A percentile compares a stretch with the other conserved stretches of the same genome.
Evolutionary conservation across 1,140 invertebrate genomes (phyloP).

Genomic region (Chironomus tepperi): DNA sequence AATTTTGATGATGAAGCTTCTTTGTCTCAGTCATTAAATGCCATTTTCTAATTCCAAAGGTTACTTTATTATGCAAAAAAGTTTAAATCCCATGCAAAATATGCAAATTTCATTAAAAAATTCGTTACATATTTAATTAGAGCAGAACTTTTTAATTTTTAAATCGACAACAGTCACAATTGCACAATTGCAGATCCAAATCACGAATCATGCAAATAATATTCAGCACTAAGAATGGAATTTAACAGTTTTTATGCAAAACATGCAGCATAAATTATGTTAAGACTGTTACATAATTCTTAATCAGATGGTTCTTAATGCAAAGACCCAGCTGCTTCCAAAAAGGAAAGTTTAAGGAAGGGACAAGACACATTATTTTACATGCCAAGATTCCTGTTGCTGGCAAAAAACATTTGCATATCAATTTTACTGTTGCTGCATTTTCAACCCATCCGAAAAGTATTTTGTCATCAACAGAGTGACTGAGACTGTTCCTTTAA

Average conservation of each 20-base stretch:
- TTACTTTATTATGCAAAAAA: neutral
- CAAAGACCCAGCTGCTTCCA: neutral
- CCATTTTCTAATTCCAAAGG: no score
- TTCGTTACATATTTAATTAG: neutral
- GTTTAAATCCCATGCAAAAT: neutral
- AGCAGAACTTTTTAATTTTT: neutral
- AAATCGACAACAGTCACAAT: neutral
- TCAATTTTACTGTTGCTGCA: neutral
- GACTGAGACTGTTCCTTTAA: neutral
- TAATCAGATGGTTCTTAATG: neutral
- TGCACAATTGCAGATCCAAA: no score
- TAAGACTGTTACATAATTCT: neutral
- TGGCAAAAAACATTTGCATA: neutral
- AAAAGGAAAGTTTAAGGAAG: neutral
- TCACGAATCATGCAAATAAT: no score
- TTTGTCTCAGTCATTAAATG: neutral
- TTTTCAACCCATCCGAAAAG: neutral
- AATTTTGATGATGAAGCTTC: neutral
- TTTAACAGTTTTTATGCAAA: conserved; percentile 1
- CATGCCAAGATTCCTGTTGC: neutral
- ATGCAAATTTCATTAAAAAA: neutral
- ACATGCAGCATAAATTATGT: neutral
- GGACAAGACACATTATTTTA: neutral
- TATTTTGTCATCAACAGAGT: neutral
- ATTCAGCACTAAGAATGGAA: neutral